Evolutionary conservation across 1,140 invertebrate species (phyloP), one percentile per base, ranked within the genome.

Genomic region (Scylla paramamosain): DNA sequence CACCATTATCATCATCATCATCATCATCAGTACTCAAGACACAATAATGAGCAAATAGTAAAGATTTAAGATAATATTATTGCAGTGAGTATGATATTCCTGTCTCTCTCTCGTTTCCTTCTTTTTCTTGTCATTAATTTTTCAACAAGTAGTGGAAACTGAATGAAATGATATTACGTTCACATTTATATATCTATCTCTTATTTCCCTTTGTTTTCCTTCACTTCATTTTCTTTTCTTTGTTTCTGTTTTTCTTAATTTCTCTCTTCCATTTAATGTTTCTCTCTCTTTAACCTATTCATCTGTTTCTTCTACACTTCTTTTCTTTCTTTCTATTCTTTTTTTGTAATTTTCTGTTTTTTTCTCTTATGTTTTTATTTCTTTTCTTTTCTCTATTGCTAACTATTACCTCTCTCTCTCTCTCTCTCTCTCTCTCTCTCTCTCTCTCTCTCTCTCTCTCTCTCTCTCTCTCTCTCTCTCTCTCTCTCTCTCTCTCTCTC

Each of bases 341-440:
- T 28, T 67, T 32, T n/a, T 4, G 20, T 16, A n/a, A 67, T 20
- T 59, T 31, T 28, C 29, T 10, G 0, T 7, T 52, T 28, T 67
- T 31, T 2, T 29, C 16, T 59, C 90, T 28, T n/a, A 12, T 67
- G 0, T 16, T n/a, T 16, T 4, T 20, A 1, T 48, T 59, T 32
- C n/a, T 31, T 32, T 31, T 12, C 2, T 52, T 91, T 1, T 32
- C 0, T 29, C 25, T 67, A 20, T 28, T 32, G 6, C 6, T 39
- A 2, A 2, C 12, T 86, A 12, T 86, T 28, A 12, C 83, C 10
- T 86, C 87, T 32, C 87, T 45, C 87, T 45, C 87, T 32, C 39
- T n/a, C 87, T 45, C 87, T n/a, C 87, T 45, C 87, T 45, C 87
- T 32, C 87, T 32, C 87, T 45, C 87, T 32, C 87, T 45, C 39